Percentiles rank a stretch among this genome's conserved stretches.
These are phyloP conservation scores for Rhinoptilus africanus DNA, from an alignment of 2,113 vertebrate species.

Conservation along the genomic window DNA sequence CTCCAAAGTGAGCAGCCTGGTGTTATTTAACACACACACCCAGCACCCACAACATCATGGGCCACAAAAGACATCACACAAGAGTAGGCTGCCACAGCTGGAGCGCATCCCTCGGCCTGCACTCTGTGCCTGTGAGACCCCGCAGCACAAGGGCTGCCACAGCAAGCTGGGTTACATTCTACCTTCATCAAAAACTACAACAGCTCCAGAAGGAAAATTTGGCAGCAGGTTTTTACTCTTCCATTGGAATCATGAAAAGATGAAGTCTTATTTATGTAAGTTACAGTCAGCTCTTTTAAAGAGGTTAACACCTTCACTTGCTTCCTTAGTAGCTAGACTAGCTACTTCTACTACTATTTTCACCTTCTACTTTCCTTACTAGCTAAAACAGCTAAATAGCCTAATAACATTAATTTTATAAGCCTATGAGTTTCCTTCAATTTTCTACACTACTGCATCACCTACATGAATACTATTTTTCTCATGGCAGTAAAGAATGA, in stretches of 20 bases:
- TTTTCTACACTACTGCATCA: background rate
- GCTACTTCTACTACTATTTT: background rate
- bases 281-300: background rate
- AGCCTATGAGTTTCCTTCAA: background rate
- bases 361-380: background rate
- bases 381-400: background rate
- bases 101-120: accelerated
- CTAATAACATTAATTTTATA: background rate
- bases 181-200: background rate
- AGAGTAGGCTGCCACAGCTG: accelerated
- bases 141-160: background rate
- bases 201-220: background rate
- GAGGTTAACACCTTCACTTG: background rate
- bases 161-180: background rate
- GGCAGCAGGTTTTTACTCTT: background rate
- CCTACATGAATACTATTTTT: background rate
- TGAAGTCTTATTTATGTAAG: background rate
- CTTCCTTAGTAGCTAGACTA: background rate
- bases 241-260: background rate
- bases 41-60: background rate
- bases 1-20: background rate
- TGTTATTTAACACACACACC: accelerated
- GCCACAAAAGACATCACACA: background rate
- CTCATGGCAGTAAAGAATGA: background rate
- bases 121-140: background rate